Percentiles rank a stretch among this genome's conserved stretches.
phyloP scores from a whole-genome alignment of 2,797 vertebrate species.

The Xenops minutus region DNA sequence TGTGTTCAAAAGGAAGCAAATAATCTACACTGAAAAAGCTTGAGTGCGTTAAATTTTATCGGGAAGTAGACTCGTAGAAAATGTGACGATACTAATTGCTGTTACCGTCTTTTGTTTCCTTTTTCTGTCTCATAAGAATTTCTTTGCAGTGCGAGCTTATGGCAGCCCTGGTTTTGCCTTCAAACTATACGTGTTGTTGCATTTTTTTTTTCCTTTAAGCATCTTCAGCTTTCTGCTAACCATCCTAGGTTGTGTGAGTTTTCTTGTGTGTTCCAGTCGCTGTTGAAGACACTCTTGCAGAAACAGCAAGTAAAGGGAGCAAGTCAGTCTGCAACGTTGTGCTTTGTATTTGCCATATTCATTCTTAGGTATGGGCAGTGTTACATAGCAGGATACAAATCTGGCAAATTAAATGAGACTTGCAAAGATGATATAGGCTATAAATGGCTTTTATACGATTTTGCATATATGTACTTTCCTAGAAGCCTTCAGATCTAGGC shows the following conservation, averaged over 20 bases:
- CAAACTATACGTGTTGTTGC: not conserved
- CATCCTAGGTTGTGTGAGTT: not conserved
- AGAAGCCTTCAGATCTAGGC: not conserved
- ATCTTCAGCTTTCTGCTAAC: not conserved
- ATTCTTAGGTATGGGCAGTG: rapidly evolving
- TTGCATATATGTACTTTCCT: not conserved
- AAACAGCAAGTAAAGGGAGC: not conserved
- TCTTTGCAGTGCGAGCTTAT: rapidly evolving
- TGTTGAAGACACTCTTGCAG: not conserved
- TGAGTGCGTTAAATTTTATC: not conserved
- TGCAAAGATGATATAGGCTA: not conserved
- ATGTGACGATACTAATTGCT: rapidly evolving
- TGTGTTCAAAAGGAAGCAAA: not conserved
- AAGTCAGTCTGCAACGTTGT: not conserved
- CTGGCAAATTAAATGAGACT: not conserved
- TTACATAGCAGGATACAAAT: not conserved
- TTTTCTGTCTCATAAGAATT: not conserved
- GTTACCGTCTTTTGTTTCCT: not conserved
- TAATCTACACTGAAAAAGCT: rapidly evolving
- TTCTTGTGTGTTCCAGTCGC: not conserved
- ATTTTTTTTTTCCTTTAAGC: not conserved
- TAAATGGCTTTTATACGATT: not conserved
- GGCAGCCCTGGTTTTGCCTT: not conserved
- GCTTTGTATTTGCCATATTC: not conserved
- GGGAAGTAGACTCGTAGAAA: rapidly evolving